phyloP scores from a whole-genome alignment of 1,140 invertebrate genomes.

The Papilio xuthus region DNA sequence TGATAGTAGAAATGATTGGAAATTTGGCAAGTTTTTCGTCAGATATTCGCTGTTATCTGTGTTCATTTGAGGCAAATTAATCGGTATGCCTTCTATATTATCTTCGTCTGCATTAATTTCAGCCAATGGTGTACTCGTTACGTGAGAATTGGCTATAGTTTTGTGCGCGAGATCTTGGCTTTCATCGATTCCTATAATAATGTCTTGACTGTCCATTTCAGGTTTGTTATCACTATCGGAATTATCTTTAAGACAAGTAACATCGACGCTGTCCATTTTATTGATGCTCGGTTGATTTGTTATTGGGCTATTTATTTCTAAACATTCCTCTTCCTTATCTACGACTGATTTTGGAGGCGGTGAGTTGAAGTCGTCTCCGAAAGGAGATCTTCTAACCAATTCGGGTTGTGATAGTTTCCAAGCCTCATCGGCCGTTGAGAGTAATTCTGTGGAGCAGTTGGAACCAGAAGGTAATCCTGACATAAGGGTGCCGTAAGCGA shows the following conservation, averaged over 20 bases:
- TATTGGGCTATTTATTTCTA: constrained; percentile 51
- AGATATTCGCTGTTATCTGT: constrained; percentile 47
- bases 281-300: constrained; percentile 53
- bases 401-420: constrained; percentile 71
- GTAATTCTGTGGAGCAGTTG: constrained; percentile 71
- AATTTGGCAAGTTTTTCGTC: constrained; percentile 57
- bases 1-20: constrained; percentile 65
- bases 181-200: constrained; percentile 44
- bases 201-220: constrained; percentile 36
- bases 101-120: constrained; percentile 44
- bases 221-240: constrained; percentile 44
- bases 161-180: constrained; percentile 57
- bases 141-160: constrained; percentile 56
- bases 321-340: constrained; percentile 50
- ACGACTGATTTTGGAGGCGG: constrained; percentile 55
- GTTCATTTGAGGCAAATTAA: constrained; percentile 51
- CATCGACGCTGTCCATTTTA: constrained; percentile 74
- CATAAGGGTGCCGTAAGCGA: constrained; percentile 73
- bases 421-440: constrained; percentile 58
- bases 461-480: constrained; percentile 69
- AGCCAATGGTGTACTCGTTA: constrained; percentile 66
- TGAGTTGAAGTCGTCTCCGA: constrained; percentile 49
- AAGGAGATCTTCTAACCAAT: constrained; percentile 64
- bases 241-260: constrained; percentile 63
- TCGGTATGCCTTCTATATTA: constrained; percentile 51